Evolutionary conservation across 2,113 vertebrate species (phyloP), one percentile per base, ranked within the genome.

Genomic region (Myotis lucifugus): DNA sequence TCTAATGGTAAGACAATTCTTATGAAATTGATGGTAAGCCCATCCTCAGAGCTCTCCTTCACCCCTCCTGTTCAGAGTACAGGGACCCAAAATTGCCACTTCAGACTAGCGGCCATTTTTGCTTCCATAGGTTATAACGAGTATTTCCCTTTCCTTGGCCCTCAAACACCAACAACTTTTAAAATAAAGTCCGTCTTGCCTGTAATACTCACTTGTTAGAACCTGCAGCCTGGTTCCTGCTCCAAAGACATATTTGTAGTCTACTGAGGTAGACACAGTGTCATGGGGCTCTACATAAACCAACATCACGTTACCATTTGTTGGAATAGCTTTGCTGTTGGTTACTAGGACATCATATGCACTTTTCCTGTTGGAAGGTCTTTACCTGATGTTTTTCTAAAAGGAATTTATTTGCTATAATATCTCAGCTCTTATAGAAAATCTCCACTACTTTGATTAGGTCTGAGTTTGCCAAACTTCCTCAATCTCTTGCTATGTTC

Each of bases 141-240:
- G 4, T 25, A 19, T 42, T 46, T 46, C 46, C 46, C 8, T 74
- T 46, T 6, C 27, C 40, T 89, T 70, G 14, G 13, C 64, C 66
- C 73, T 97, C 54, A 73, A 90, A 67, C 17, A 83, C 14, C 17
- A 92, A 32, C 29, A 74, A 46, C 37, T 70, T 94, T 48, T 42
- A 78, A 94, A 83, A 77, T 88, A 67, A 81, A 61, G 59, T n/a
- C 74, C 72, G 2, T 94, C 67, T 92, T 93, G 40, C 21, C 8
- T 79, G 10, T 56, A 59, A 88, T 95, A 97, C 97, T 96, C 76
- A 97, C 97, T 76, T 83, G 96, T 0, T 91, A 94, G 74, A 69
- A 97, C 96, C 17, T 93, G 88, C 34, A 97, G 56, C 23, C 34
- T 92, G n/a, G 97, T 96, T 54, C 97, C 97, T n/a, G 91, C 23